phyloP scores from a whole-genome alignment of 53 echinoderm and acorn worm species.

The Antedon mediterranea region DNA sequence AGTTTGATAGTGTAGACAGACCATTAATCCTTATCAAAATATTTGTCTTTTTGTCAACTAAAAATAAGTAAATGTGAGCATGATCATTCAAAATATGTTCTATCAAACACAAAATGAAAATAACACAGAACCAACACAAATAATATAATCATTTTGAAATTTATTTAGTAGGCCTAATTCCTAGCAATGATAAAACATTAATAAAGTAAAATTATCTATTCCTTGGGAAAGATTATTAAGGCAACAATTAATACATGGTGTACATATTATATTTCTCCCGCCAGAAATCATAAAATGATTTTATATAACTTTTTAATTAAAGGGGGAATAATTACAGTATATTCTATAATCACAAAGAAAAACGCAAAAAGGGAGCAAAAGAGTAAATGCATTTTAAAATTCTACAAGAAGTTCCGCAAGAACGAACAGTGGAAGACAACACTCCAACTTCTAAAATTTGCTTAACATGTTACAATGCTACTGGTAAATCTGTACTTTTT shows the following conservation, averaged over 20 bases:
- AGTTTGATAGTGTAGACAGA: too few relatives aligned
- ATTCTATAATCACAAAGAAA: not conserved
- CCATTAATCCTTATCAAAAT: too few relatives aligned
- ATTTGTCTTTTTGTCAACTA: too few relatives aligned
- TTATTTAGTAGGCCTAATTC: not conserved
- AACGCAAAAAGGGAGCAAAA: not conserved
- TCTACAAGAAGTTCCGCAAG: not conserved
- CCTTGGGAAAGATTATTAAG: not conserved
- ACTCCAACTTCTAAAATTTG: not conserved
- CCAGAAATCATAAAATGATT: not conserved
- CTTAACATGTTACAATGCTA: not conserved
- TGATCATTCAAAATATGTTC: too few relatives aligned
- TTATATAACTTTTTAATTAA: too few relatives aligned
- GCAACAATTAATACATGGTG: not conserved
- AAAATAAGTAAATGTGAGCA: too few relatives aligned
- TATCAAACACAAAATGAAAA: too few relatives aligned
- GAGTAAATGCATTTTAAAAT: not conserved
- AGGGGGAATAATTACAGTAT: not conserved
- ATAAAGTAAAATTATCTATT: not conserved
- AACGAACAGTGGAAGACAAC: not conserved
- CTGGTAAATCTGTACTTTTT: not conserved
- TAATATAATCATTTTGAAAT: not conserved
- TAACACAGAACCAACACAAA: not conserved
- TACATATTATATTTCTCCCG: not conserved
- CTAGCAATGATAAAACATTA: not conserved